Evolutionary conservation across 2,888 invertebrate genomes (phyloP).

Genomic region (Folsomia candida): DNA sequence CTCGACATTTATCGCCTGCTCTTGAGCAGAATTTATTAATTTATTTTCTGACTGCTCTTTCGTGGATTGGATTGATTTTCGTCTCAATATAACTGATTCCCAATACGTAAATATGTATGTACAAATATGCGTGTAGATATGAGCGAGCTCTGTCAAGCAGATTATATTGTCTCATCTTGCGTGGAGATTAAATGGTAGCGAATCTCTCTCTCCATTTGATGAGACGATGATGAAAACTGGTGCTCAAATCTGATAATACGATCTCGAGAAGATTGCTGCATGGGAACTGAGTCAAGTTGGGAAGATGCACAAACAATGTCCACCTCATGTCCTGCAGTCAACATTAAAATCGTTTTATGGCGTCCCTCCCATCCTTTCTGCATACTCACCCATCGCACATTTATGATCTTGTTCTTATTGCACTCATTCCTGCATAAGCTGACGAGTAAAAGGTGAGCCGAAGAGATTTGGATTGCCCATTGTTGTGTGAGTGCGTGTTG

Average conservation of each 20-base stretch:
- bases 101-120: neutral
- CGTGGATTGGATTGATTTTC: neutral
- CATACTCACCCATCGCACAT: neutral
- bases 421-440: neutral
- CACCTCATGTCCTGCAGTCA: too few relatives aligned
- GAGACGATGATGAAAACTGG: too few relatives aligned
- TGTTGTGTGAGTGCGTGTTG: too few relatives aligned
- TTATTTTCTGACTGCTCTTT: neutral
- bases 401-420: too few relatives aligned
- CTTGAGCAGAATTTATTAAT: neutral
- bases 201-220: too few relatives aligned
- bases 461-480: neutral
- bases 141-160: neutral
- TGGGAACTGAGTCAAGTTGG: too few relatives aligned
- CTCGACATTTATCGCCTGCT: neutral
- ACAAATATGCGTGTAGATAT: neutral
- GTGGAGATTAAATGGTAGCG: neutral
- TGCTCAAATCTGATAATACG: too few relatives aligned
- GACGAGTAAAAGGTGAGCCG: neutral
- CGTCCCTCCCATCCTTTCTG: neutral
- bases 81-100: neutral
- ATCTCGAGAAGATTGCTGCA: too few relatives aligned
- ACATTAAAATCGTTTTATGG: too few relatives aligned
- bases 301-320: too few relatives aligned
- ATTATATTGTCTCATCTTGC: neutral